phyloP scores from a whole-genome alignment of 2,113 vertebrate species.

The Limnothrissa miodon region DNA sequence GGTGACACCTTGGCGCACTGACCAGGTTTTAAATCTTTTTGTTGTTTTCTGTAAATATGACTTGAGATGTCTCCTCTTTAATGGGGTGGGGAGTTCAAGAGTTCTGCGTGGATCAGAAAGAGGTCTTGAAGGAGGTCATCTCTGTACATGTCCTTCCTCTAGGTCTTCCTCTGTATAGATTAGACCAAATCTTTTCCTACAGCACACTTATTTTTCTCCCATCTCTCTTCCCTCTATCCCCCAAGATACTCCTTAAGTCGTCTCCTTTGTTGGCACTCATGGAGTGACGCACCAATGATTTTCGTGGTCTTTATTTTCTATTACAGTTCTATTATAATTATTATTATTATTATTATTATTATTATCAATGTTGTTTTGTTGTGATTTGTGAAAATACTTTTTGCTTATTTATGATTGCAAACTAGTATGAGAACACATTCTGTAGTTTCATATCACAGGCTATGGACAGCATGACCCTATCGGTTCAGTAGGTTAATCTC shows the following conservation, averaged over 20 bases:
- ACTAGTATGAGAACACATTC: constrained; percentile 27
- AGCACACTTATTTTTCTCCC: background rate
- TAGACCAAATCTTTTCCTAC: constrained; percentile 17
- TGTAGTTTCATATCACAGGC: constrained; percentile 27
- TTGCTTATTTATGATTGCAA: constrained; percentile 27
- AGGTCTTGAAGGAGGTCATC: background rate
- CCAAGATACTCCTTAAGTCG: background rate
- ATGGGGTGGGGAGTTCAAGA: background rate
- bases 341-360: constrained; percentile 1
- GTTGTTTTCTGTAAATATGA: background rate
- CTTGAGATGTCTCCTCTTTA: background rate
- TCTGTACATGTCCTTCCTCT: constrained; percentile 20
- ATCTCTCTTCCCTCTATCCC: background rate
- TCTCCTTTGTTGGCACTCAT: background rate
- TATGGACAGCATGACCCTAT: constrained; percentile 44
- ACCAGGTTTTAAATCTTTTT: background rate
- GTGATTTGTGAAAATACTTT: constrained; percentile 43
- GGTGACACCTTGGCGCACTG: no score
- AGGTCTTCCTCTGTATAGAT: constrained; percentile 42
- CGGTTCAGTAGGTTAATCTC: constrained; percentile 30
- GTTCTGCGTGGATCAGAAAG: background rate
- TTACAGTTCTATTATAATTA: background rate
- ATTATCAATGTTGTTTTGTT: constrained; percentile 21
- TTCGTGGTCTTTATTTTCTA: background rate
- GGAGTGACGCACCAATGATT: background rate